These are phyloP conservation scores for Malurus splendens DNA, from an alignment of 2,797 vertebrate species.

Conservation along the genomic window DNA sequence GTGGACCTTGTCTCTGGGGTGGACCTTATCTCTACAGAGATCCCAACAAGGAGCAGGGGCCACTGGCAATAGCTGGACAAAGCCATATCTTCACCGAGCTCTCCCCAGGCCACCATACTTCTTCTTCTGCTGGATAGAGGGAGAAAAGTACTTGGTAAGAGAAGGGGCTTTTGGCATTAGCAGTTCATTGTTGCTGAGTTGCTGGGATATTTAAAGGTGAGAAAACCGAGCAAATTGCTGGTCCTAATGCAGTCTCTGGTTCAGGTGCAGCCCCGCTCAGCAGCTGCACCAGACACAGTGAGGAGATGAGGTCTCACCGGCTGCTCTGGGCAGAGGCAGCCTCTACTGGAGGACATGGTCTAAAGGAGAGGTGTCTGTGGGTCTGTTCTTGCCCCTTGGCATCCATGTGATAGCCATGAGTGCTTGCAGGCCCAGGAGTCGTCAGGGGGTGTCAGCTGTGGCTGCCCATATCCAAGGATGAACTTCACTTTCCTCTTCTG, in stretches of 20 bases:
- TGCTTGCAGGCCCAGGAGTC: background rate
- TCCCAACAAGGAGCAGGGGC: fast-evolving
- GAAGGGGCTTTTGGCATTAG: background rate
- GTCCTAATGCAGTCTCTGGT: fast-evolving
- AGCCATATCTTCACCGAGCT: fast-evolving
- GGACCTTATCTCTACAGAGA: fast-evolving
- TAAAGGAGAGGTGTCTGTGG: background rate
- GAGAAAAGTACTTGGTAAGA: background rate
- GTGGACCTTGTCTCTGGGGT: background rate
- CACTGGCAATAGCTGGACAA: background rate
- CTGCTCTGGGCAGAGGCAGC: background rate
- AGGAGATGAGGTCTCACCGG: background rate
- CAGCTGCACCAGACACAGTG: background rate
- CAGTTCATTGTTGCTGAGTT: background rate
- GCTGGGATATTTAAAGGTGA: background rate
- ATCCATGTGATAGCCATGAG: fast-evolving
- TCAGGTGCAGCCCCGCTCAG: background rate
- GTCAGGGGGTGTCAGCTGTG: too few relatives aligned
- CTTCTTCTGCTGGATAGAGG: background rate
- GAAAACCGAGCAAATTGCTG: background rate
- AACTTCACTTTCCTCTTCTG: background rate
- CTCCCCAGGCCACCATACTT: fast-evolving
- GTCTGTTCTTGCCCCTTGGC: background rate
- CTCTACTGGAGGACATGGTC: fast-evolving
- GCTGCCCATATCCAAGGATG: fast-evolving